These are phyloP conservation scores for Labia minor DNA, from an alignment of 2,888 invertebrate species.

Conservation along the genomic window DNA sequence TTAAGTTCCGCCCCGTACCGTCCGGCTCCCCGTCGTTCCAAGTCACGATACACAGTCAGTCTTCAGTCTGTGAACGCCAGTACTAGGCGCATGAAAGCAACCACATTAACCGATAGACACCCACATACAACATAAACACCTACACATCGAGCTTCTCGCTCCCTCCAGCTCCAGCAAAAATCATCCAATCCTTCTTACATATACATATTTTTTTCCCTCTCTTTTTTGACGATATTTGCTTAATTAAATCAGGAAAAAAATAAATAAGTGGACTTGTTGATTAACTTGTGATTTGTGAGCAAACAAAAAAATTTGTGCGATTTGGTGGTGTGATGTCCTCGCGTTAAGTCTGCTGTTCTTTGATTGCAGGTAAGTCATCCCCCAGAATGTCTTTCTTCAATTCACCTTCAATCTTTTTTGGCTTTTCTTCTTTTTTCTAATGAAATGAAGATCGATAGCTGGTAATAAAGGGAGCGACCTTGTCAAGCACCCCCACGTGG, in stretches of 20 bases:
- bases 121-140: too few relatives aligned
- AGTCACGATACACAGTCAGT: not conserved
- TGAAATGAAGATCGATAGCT: not conserved
- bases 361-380: not conserved
- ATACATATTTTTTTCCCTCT: too few relatives aligned
- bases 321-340: not conserved
- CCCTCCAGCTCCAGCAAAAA: too few relatives aligned
- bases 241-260: too few relatives aligned
- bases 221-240: too few relatives aligned
- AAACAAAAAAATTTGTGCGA: not conserved
- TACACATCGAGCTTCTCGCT: too few relatives aligned
- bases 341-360: not conserved
- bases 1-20: not conserved
- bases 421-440: not conserved
- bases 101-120: too few relatives aligned
- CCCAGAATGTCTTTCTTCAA: too few relatives aligned
- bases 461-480: not conserved
- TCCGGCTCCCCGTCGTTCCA: not conserved
- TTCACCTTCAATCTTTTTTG: not conserved
- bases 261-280: too few relatives aligned
- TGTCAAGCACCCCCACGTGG: slow-evolving; percentile 9
- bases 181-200: too few relatives aligned
- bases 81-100: too few relatives aligned
- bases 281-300: too few relatives aligned
- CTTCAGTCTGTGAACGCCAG: not conserved